These are phyloP conservation scores for Pachycephala philippinensis DNA, from an alignment of 2,113 vertebrate species.

Conservation along the genomic window DNA sequence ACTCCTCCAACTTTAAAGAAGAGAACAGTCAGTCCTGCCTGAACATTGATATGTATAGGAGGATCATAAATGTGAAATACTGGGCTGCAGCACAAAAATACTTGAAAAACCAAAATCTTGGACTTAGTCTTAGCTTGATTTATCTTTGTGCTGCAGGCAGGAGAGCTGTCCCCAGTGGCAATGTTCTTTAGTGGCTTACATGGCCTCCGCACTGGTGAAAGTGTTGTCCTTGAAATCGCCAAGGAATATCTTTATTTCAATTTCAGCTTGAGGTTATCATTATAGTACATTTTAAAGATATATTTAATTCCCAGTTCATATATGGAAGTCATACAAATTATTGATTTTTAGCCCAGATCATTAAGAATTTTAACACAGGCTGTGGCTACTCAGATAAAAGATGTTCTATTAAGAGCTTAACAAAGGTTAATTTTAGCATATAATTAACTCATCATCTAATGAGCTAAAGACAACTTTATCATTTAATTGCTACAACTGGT, in stretches of 20 bases:
- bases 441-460: slow-evolving; percentile 57
- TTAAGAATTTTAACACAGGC: slow-evolving; percentile 59
- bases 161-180: slow-evolving; percentile 27
- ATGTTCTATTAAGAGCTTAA: slow-evolving; percentile 56
- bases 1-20: slow-evolving; percentile 17
- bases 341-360: slow-evolving; percentile 50
- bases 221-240: slow-evolving; percentile 56
- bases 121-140: slow-evolving; percentile 13
- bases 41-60: background rate
- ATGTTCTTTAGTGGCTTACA: slow-evolving; percentile 26
- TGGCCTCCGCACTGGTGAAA: slow-evolving; percentile 27
- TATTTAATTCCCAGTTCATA: slow-evolving; percentile 36
- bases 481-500: slow-evolving; percentile 53
- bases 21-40: background rate
- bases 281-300: slow-evolving; percentile 47
- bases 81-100: background rate
- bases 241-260: slow-evolving; percentile 50
- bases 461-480: slow-evolving; percentile 57
- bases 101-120: slow-evolving; percentile 36
- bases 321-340: slow-evolving; percentile 55
- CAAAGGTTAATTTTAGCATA: slow-evolving; percentile 57
- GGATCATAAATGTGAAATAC: background rate
- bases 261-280: slow-evolving; percentile 65
- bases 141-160: slow-evolving; percentile 43
- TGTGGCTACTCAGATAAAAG: slow-evolving; percentile 50